A percentile compares a stretch with the other conserved stretches of the same genome.
Conservation (phyloP, 2,113 vertebrate species). For the Gopherus evgoodei region DNA sequence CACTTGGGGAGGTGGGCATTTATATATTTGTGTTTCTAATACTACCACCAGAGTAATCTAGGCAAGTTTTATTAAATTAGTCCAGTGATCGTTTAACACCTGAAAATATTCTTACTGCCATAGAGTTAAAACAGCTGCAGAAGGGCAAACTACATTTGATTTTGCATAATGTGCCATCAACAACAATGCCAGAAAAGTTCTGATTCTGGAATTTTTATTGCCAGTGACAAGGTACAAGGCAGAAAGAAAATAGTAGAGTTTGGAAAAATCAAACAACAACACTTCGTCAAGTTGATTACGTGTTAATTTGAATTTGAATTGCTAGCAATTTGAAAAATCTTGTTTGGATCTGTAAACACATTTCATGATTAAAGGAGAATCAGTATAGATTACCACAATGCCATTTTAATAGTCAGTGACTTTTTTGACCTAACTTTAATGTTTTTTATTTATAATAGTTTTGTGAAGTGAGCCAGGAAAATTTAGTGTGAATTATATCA, state of each 20-base stretch:
- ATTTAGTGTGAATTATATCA: neutral
- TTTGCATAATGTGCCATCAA: neutral
- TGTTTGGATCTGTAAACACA: neutral
- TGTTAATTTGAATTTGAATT: neutral
- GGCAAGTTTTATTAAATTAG: neutral
- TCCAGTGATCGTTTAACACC: neutral
- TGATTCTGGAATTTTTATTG: neutral
- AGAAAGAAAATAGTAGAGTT: neutral
- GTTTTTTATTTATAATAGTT: neutral
- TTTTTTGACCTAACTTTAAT: neutral
- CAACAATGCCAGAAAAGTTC: neutral
- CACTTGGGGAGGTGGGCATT: neutral
- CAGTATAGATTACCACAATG: neutral
- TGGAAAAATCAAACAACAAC: neutral
- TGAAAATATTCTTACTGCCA: neutral
- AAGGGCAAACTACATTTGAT: neutral
- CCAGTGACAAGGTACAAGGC: neutral
- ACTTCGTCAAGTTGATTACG: neutral
- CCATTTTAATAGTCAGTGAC: rapidly evolving
- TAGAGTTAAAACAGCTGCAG: neutral
- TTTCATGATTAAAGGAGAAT: neutral
- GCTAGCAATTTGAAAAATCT: neutral
- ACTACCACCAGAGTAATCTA: neutral
- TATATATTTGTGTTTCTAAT: neutral
- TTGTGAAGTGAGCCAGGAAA: neutral